These are phyloP conservation scores for Rallus crepitans DNA, from an alignment of 2,797 vertebrate genomes.

Conservation along the genomic window DNA sequence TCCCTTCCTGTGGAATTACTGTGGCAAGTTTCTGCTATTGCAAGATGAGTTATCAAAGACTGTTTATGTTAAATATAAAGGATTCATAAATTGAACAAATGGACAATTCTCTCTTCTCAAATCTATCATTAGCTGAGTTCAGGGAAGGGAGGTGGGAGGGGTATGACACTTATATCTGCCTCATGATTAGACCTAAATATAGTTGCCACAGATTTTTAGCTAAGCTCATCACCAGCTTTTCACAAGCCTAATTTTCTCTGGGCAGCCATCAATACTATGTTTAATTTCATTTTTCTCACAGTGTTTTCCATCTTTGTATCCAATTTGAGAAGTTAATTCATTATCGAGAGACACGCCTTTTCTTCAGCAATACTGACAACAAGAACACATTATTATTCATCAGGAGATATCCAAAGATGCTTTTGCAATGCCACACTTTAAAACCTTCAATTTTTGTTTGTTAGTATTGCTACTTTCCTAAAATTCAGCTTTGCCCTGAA, in stretches of 20 bases:
- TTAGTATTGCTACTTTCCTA: neutral
- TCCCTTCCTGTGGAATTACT: neutral
- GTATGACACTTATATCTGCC: neutral
- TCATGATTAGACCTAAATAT: neutral
- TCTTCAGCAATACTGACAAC: neutral
- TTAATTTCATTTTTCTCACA: neutral
- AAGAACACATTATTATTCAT: neutral
- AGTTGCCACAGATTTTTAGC: neutral
- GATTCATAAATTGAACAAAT: neutral
- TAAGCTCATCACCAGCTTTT: neutral
- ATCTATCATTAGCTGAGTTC: neutral
- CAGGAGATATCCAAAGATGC: fast-evolving
- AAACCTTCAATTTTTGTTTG: neutral
- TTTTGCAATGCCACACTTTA: neutral
- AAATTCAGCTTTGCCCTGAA: neutral
- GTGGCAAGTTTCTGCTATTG: neutral
- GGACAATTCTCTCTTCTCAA: neutral
- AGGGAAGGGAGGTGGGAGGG: neutral
- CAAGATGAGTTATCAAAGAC: neutral
- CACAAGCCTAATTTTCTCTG: neutral
- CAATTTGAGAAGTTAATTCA: neutral
- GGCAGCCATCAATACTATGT: neutral
- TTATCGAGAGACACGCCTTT: neutral
- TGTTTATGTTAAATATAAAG: neutral
- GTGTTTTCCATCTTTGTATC: neutral